A percentile compares a stretch with the other conserved stretches of the same genome.
Conservation (phyloP, 2,888 invertebrate genomes). For the Drosophila formosana region DNA sequence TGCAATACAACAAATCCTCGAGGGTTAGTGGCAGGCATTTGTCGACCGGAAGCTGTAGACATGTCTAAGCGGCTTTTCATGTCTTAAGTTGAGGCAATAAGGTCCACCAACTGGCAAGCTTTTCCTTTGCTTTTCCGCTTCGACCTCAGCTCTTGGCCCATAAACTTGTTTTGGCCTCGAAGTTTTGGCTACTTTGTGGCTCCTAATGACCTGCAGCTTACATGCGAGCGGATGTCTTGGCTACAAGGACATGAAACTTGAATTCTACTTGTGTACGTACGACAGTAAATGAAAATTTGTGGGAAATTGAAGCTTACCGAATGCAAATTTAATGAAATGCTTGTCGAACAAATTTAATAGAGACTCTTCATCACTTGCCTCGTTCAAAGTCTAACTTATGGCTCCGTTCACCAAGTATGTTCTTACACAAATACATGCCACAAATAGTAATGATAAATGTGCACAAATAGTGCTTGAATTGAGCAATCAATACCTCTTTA, state of each 20-base stretch:
- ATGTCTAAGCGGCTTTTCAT: constrained; percentile 72
- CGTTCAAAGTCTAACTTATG: background rate
- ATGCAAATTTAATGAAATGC: background rate
- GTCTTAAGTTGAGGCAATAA: constrained; percentile 42
- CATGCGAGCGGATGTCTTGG: constrained; percentile 33
- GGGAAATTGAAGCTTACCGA: background rate
- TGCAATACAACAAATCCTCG: constrained; percentile 15
- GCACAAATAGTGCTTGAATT: background rate
- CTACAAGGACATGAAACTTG: constrained; percentile 31
- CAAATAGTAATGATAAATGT: background rate
- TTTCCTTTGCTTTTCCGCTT: background rate
- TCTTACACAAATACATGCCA: background rate
- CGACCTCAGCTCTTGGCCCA: background rate
- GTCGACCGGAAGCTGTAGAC: constrained; percentile 64
- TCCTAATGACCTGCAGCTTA: constrained; percentile 65
- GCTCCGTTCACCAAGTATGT: background rate
- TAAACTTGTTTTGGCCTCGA: background rate
- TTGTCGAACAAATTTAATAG: constrained; percentile 3
- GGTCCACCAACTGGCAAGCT: constrained; percentile 8
- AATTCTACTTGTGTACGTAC: constrained; percentile 10
- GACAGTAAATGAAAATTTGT: constrained; percentile 22
- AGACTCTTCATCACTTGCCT: background rate
- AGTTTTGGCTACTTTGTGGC: constrained; percentile 48
- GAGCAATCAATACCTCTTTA: too few relatives aligned
- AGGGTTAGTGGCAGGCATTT: constrained; percentile 8